Percentiles rank a stretch among this genome's conserved stretches.
These are phyloP conservation scores for Pseudococcus viburni DNA, from an alignment of 2,888 invertebrate genomes.

Conservation along the genomic window DNA sequence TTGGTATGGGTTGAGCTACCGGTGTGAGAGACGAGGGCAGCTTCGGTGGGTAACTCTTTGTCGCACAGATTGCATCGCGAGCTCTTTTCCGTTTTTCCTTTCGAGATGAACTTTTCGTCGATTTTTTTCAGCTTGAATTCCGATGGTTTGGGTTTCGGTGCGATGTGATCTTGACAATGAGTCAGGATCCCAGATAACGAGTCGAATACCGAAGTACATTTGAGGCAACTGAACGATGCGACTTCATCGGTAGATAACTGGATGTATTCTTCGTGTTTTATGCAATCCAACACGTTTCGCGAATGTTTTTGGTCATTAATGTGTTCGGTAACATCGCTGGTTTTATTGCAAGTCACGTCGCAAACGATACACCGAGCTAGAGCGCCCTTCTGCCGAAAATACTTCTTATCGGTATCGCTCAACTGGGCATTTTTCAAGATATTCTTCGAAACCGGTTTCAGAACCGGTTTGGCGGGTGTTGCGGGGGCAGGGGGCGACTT, in stretches of 20 bases:
- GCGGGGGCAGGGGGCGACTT: neutral
- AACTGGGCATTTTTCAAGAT: neutral
- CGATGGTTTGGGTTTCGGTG: neutral
- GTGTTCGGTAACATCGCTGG: neutral
- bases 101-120: conserved; percentile 23
- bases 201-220: neutral
- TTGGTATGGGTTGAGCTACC: neutral
- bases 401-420: neutral
- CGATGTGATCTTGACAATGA: neutral
- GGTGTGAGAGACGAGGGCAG: neutral
- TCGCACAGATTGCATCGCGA: neutral
- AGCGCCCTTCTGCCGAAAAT: neutral
- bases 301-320: neutral
- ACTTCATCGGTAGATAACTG: neutral
- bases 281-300: neutral
- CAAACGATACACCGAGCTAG: neutral
- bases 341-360: neutral
- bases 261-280: neutral
- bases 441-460: neutral
- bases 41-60: conserved; percentile 20
- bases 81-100: conserved; percentile 15
- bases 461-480: neutral
- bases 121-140: neutral
- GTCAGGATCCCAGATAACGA: neutral
- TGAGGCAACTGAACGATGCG: neutral